These are phyloP conservation scores for Crenichthys baileyi DNA, from an alignment of 2,797 vertebrate genomes.

Conservation along the genomic window DNA sequence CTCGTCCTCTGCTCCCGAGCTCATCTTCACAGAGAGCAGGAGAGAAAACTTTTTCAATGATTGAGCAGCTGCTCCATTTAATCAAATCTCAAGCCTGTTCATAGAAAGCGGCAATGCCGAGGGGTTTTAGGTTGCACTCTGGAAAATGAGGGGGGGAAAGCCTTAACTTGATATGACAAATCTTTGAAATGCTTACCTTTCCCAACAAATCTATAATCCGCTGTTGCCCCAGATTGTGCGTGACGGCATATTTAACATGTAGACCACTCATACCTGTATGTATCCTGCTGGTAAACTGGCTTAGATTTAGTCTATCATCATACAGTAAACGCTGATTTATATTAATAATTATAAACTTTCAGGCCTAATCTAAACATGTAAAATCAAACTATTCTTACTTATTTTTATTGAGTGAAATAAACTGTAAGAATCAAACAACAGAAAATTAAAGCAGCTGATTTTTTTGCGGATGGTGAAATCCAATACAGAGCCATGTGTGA, in stretches of 20 bases:
- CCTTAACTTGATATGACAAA: conserved; percentile 62
- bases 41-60: conserved; percentile 51
- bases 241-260: conserved; percentile 48
- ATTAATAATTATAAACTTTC: not conserved
- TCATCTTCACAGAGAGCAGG: conserved; percentile 45
- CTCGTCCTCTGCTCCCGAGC: conserved; percentile 33
- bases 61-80: conserved; percentile 65
- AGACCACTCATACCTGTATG: conserved; percentile 36
- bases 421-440: conserved; percentile 7
- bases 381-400: not conserved
- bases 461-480: conserved; percentile 40
- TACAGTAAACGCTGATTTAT: conserved; percentile 12
- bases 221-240: conserved; percentile 62
- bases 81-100: conserved; percentile 67
- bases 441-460: conserved; percentile 16
- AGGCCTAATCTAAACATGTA: not conserved
- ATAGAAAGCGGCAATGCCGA: conserved; percentile 50
- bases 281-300: conserved; percentile 21
- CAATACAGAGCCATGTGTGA: conserved; percentile 53
- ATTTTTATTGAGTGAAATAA: not conserved
- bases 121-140: conserved; percentile 57
- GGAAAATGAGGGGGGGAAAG: conserved; percentile 47
- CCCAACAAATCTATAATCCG: conserved; percentile 69
- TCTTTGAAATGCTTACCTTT: conserved; percentile 74
- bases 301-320: not conserved